Percentiles rank a stretch among this genome's conserved stretches.
These are phyloP conservation scores for Dallia pectoralis DNA, from an alignment of 2,797 vertebrate species.

Conservation along the genomic window DNA sequence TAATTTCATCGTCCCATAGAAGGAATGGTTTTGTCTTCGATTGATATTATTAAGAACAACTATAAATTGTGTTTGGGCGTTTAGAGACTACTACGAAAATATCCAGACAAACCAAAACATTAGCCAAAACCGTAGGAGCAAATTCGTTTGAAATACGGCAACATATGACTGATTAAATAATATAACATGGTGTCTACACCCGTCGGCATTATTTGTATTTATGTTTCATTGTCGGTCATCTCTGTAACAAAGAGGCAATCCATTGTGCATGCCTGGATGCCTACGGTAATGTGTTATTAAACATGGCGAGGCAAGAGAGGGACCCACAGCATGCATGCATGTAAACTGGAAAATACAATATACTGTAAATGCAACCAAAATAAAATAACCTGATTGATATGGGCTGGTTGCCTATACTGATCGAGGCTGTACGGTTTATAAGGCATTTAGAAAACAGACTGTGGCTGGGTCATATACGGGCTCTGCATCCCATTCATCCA, in stretches of 20 bases:
- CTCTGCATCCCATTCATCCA: conserved; percentile 11
- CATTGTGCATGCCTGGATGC: conserved; percentile 19
- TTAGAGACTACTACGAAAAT: not conserved
- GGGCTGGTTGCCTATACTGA: not conserved
- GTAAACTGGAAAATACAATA: conserved; percentile 13
- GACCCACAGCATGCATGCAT: conserved; percentile 10
- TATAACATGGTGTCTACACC: not conserved
- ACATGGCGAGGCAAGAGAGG: conserved; percentile 31
- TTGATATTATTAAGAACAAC: too few relatives aligned
- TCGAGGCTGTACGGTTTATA: not conserved
- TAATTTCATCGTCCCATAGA: not conserved
- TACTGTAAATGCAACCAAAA: not conserved
- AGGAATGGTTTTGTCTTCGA: not conserved
- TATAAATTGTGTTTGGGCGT: not conserved
- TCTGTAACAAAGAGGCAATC: conserved; percentile 27
- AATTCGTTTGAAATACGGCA: not conserved
- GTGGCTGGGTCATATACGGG: not conserved
- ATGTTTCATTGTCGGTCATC: not conserved
- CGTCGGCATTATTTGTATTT: not conserved
- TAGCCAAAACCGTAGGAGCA: not conserved
- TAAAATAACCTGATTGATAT: not conserved
- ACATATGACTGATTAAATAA: not conserved
- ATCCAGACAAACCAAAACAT: not conserved
- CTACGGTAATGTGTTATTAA: conserved; percentile 30
- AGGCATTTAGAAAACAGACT: not conserved